Evolutionary conservation across 2,888 invertebrate species (phyloP), one percentile per base, ranked within the genome.

Genomic region (Chaetogeoica ovagalla): DNA sequence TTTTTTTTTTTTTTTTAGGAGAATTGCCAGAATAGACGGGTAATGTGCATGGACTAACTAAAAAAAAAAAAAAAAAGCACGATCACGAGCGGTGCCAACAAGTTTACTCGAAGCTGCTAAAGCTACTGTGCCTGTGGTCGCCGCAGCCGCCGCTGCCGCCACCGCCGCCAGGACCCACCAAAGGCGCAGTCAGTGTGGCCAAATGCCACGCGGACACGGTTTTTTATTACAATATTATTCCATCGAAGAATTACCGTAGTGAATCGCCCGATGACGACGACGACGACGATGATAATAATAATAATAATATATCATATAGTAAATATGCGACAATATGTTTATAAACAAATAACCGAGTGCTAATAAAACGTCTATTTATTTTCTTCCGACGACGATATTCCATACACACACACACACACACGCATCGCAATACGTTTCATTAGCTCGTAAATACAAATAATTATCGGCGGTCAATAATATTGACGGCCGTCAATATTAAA

Each of bases 161-260:
- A 63, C 79, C 75, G 65, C 66, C 79, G 79, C 79, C 79, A 63
- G 79, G 79, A 79, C 79, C 79, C 43, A 63, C 71, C 71, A 15
- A 79, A 55, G 79, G 71, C 71, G 55, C 71, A 79, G 65, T 79
- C 79, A 79, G 79, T 79, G 79, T 79, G 71, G 63, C 79, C 79
- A 79, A 79, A 79, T 43, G 70, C 63, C 39, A 57, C 11, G n/a
- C 13, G 43, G 60, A 63, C 63, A 79, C 79, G 70, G 62, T 79
- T 17, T 79, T 17, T 39, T 79, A 57, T 77, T 79, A n/a, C 13
- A 17, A 23, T 39, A 55, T 17, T 59, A 57, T 39, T 13, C n/a
- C 37, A n/a, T 43, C 7, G 43, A 19, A 57, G 13, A 30, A 30
- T 1, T 23, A 63, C 3, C 3, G 68, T 68, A 52, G 23, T 9